These are phyloP conservation scores for Erebia palarica DNA, from an alignment of 2,888 invertebrate genomes.

Conservation along the genomic window DNA sequence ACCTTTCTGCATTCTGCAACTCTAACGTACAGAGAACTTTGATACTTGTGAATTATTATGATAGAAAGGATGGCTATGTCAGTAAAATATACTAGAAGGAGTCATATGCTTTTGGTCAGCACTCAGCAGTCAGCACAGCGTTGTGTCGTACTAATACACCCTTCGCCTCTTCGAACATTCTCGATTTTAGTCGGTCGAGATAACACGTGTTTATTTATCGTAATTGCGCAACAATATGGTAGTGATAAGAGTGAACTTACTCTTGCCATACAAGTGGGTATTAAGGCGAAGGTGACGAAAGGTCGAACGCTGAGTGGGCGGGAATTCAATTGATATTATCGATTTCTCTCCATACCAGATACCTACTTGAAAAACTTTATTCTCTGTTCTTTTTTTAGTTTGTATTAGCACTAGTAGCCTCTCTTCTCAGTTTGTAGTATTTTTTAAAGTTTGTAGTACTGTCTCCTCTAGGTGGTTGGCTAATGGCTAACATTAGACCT, in stretches of 20 bases:
- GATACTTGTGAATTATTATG: too few relatives aligned
- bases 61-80: too few relatives aligned
- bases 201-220: constrained; percentile 67
- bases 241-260: constrained; percentile 43
- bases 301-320: constrained; percentile 31
- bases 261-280: constrained; percentile 27
- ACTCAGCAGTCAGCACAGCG: not conserved
- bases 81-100: not conserved
- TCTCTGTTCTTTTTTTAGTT: too few relatives aligned
- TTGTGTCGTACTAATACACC: not conserved
- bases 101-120: not conserved
- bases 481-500: too few relatives aligned
- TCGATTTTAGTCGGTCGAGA: constrained; percentile 59
- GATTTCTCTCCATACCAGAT: not conserved
- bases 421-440: too few relatives aligned
- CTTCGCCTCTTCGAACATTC: constrained; percentile 58
- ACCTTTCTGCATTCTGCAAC: too few relatives aligned
- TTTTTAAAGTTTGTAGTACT: too few relatives aligned
- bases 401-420: too few relatives aligned
- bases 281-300: constrained; percentile 39
- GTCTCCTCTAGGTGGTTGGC: too few relatives aligned
- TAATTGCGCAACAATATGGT: constrained; percentile 64
- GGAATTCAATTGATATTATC: constrained; percentile 21
- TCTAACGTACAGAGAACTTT: too few relatives aligned
- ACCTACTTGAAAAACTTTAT: not conserved